A percentile compares a stretch with the other conserved stretches of the same genome.
These are phyloP conservation scores for Antrozous pallidus DNA, from an alignment of 2,797 vertebrate genomes.

Conservation along the genomic window DNA sequence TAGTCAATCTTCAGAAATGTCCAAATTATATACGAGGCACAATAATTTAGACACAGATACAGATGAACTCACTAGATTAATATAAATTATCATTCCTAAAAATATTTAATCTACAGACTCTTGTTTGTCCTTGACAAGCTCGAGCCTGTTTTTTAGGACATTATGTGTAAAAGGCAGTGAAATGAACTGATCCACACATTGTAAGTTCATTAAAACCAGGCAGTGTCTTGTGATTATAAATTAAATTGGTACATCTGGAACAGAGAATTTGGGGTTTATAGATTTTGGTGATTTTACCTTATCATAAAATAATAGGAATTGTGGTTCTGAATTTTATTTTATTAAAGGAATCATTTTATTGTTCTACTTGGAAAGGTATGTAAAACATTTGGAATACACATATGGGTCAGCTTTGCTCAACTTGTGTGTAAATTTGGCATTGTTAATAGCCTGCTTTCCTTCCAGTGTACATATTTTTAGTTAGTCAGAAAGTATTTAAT, in stretches of 20 bases:
- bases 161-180: background rate
- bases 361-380: constrained; percentile 65
- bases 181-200: constrained; percentile 28
- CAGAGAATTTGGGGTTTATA: constrained; percentile 40
- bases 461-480: constrained; percentile 23
- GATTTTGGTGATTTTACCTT: constrained; percentile 54
- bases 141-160: background rate
- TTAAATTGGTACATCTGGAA: constrained; percentile 58
- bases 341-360: constrained; percentile 71
- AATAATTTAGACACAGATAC: background rate
- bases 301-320: constrained; percentile 66
- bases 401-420: constrained; percentile 67
- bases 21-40: constrained; percentile 12
- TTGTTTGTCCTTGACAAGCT: constrained; percentile 4
- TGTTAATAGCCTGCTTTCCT: constrained; percentile 50
- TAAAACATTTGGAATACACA: constrained; percentile 62
- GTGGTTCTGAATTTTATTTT: constrained; percentile 66
- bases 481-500: constrained; percentile 74
- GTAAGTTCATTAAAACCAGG: constrained; percentile 43
- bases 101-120: constrained; percentile 34
- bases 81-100: constrained; percentile 7
- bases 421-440: constrained; percentile 71
- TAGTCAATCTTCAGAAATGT: background rate
- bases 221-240: constrained; percentile 34
- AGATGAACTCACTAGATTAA: background rate